Evolutionary conservation across 2,888 invertebrate species (phyloP), one percentile per base, ranked within the genome.

Genomic region (Cotesia congregata): DNA sequence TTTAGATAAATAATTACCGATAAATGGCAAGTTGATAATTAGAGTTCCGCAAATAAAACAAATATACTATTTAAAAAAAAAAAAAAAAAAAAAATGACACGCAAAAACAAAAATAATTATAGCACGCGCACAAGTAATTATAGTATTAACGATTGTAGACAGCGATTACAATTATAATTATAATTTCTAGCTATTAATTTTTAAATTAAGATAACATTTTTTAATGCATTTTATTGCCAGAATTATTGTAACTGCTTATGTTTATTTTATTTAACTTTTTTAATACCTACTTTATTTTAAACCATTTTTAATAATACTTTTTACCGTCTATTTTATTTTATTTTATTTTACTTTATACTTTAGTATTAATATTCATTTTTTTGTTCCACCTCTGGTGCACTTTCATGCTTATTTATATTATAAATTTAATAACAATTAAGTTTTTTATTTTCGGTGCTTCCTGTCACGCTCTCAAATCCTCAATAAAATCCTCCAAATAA

Each of bases 131-230:
- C 77, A 76, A 77, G 61, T 67, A 70, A 78, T 77, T 77, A 38
- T 82, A 82, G 81, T 82, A 82, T 82, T 82, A 82, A 78, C 76
- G 69, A 72, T 39, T 69, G 39, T 62, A 17, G 50, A 68, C 40
- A 60, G 69, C 76, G 70, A 74, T 12, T 72, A 68, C 9, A 17
- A 69, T 65, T 75, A 17, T 7, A 50, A 12, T 67, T n/a, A 17
- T 15, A 12, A 59, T 50, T 60, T n/a, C 12, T 15, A 12, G 38
- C 30, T 60, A 39, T 50, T 64, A 41, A 50, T 72, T 20, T 20
- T 17, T 72, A 39, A 20, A 38, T 64, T 59, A 20, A 59, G 20
- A 64, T 12, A 50, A 30, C 30, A 3, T 50, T 50, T 50, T 50
- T 50, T 50, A 12, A 50, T 50, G 50, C 38, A 67, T 67, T n/a